Evolutionary conservation across 2,797 vertebrate genomes (phyloP).

Genomic region (Oreortyx pictus): DNA sequence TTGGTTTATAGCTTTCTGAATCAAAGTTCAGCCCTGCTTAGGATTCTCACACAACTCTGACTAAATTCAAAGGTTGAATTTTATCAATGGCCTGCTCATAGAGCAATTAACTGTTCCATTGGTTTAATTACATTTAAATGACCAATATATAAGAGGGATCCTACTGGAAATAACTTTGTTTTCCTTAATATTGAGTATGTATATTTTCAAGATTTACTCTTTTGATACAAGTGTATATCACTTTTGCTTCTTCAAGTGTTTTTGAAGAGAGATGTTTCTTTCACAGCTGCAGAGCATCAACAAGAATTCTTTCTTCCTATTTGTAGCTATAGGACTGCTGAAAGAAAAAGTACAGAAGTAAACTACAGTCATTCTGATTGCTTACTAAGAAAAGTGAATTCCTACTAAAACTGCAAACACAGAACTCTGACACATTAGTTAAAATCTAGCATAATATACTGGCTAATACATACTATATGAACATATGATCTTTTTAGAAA

Average conservation of each 20-base stretch:
- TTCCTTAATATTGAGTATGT: neutral
- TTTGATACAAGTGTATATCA: neutral
- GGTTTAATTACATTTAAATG: neutral
- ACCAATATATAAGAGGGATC: neutral
- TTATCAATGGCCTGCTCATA: neutral
- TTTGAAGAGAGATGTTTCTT: neutral
- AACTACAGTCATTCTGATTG: neutral
- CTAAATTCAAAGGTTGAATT: neutral
- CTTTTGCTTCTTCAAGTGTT: neutral
- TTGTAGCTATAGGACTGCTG: neutral
- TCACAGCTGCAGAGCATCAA: neutral
- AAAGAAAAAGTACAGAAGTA: neutral
- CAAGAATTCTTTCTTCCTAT: neutral
- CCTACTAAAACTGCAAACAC: neutral
- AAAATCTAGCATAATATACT: neutral
- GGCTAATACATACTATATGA: neutral
- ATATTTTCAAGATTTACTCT: neutral
- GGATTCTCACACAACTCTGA: neutral
- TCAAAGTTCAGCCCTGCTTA: neutral
- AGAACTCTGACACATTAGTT: neutral
- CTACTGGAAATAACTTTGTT: neutral
- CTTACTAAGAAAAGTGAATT: conserved; percentile 29
- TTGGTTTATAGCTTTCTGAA: conserved; percentile 14
- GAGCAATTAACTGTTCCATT: neutral
- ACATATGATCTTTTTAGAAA: neutral